phyloP scores from a whole-genome alignment of 2,113 vertebrate species.

The Larimichthys polyactis region DNA sequence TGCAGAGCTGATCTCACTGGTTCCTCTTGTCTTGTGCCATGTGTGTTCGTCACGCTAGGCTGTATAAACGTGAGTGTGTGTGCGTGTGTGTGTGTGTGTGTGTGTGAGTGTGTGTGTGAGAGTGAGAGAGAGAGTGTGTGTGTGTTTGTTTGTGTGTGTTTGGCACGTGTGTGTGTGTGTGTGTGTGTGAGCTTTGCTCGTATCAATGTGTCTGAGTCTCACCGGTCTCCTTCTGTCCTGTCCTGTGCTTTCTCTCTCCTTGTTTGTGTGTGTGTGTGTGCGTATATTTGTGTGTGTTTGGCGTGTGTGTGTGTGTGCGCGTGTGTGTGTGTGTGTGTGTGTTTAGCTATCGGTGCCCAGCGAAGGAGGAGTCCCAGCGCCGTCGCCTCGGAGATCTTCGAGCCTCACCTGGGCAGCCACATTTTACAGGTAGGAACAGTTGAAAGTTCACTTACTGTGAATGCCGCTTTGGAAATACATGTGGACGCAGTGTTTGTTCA shows the following conservation, averaged over 20 bases:
- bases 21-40: constrained; percentile 82
- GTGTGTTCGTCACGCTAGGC: constrained; percentile 81
- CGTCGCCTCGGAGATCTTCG: constrained; percentile 95
- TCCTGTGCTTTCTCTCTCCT: constrained; percentile 76
- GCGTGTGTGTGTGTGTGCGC: constrained; percentile 43
- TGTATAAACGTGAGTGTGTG: constrained; percentile 69
- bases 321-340: constrained; percentile 54
- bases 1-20: constrained; percentile 69
- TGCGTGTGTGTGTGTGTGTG: constrained; percentile 40
- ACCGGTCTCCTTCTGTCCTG: constrained; percentile 82
- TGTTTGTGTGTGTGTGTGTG: constrained; percentile 39
- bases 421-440: constrained; percentile 93
- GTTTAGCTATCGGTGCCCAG: constrained; percentile 95
- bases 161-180: constrained; percentile 32
- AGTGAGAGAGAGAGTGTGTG: constrained; percentile 4
- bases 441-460: background rate
- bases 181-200: constrained; percentile 69
- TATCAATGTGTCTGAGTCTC: constrained; percentile 83
- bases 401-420: constrained; percentile 98
- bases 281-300: constrained; percentile 40
- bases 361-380: constrained; percentile 93
- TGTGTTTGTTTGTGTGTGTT: constrained; percentile 34
- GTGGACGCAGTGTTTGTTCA: background rate
- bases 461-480: background rate
- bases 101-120: constrained; percentile 31